Conservation (phyloP, 2,888 invertebrate genomes). For the Mechanitis mazaeus region DNA sequence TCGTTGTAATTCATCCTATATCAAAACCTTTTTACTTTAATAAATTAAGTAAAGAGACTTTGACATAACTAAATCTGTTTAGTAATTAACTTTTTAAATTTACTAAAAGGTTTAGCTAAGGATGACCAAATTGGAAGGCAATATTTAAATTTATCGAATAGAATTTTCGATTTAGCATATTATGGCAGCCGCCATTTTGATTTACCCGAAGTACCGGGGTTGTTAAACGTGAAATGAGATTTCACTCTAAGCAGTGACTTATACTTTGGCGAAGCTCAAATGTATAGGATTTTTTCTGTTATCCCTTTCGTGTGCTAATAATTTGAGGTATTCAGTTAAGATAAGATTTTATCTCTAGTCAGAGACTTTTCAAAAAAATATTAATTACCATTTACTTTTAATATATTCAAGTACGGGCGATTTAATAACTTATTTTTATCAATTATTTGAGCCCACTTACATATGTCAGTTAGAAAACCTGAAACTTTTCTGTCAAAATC, state of each 20-base stretch:
- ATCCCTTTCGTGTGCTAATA: slow-evolving; percentile 69
- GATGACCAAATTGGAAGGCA: slow-evolving; percentile 14
- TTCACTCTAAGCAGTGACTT: slow-evolving; percentile 57
- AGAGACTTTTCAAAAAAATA: slow-evolving; percentile 66
- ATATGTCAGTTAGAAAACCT: slow-evolving; percentile 41
- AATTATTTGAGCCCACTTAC: slow-evolving; percentile 44
- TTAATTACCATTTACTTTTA: slow-evolving; percentile 73
- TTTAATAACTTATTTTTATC: slow-evolving; percentile 61
- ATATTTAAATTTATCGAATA: slow-evolving; percentile 30
- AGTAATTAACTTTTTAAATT: slow-evolving; percentile 7
- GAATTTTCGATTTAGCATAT: slow-evolving; percentile 30
- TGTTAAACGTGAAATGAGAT: slow-evolving; percentile 59
- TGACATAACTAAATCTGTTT: not conserved
- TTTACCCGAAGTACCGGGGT: slow-evolving; percentile 20
- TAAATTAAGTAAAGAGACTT: slow-evolving; percentile 6
- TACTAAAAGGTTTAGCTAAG: slow-evolving; percentile 17
- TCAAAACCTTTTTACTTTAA: slow-evolving; percentile 4
- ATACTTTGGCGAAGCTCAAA: slow-evolving; percentile 72
- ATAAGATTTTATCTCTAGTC: slow-evolving; percentile 73
- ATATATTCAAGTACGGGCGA: slow-evolving; percentile 63
- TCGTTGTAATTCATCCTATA: not conserved
- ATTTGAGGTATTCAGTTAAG: slow-evolving; percentile 63
- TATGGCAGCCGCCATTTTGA: slow-evolving; percentile 19
- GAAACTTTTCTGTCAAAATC: slow-evolving; percentile 73
- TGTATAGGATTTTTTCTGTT: slow-evolving; percentile 47